Evolutionary conservation across 2,113 vertebrate species (phyloP), one percentile per base, ranked within the genome.

Genomic region (Chaetops frenatus): DNA sequence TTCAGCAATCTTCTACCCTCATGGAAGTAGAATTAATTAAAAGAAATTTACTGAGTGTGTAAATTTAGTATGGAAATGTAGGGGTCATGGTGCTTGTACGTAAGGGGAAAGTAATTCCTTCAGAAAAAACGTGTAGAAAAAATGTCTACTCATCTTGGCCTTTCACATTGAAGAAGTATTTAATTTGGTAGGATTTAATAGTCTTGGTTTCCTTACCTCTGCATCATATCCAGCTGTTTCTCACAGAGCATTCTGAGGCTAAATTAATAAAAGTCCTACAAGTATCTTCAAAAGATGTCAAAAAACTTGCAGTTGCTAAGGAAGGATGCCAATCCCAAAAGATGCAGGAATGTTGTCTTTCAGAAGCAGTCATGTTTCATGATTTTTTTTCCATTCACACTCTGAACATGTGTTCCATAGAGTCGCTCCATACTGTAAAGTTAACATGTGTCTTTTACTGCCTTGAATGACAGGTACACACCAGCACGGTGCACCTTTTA

Each of bases 11-110:
- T 67, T 53, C 51, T 51, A 20, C 16, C 7, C 1, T 60, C 28
- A 44, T 2, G 25, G 27, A 71, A 42, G 10, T 6, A 62, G 8
- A 87, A 78, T 35, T 53, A 86, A 60, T 84, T 20, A 79, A 69
- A 74, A 70, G 2, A 82, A n/a, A 31, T 66, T 58, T 33, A 64
- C 11, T 76, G 33, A 1, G 16, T 9, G 2, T 56, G 10, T 51
- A 72, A 79, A 78, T 31, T 79, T 56, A 58, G 24, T 40, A 33
- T 8, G 57, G 47, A 85, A 84, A 90, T 0, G 0, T 24, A 67
- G 15, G 9, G 11, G 19, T 71, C 35, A n/a, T 10, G 6, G 29
- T 20, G 21, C 11, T 70, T 42, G 3, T 35, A 70, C 0, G 0
- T 27, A 82, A 38, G 18, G 10, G 12, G 58, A 65, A 72, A 86